Evolutionary conservation across 2,113 vertebrate genomes (phyloP).

Genomic region (Forbesichthys papilliferus): DNA sequence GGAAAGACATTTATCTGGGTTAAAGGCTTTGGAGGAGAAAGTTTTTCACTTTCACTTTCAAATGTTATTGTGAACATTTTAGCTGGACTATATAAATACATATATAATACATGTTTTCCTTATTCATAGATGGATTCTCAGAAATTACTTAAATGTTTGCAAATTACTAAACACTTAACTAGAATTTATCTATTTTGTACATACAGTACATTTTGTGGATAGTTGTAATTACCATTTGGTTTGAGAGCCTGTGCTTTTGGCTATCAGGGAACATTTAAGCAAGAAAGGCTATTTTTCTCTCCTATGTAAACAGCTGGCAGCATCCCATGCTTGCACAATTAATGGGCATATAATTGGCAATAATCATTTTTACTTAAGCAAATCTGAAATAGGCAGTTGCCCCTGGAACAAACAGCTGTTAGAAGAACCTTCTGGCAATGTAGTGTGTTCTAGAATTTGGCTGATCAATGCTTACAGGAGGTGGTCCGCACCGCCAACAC

Average conservation of each 20-base stretch:
- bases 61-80: background rate
- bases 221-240: conserved; percentile 31
- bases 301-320: conserved; percentile 95
- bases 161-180: too few relatives aligned
- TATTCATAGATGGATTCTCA: background rate
- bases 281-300: conserved; percentile 89
- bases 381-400: conserved; percentile 87
- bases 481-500: conserved; percentile 42
- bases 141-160: background rate
- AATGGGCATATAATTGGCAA: conserved; percentile 98
- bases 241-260: conserved; percentile 47
- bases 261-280: conserved; percentile 80
- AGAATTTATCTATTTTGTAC: background rate
- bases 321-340: conserved; percentile 95
- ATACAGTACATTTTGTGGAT: conserved; percentile 34
- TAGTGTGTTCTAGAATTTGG: conserved; percentile 72
- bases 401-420: conserved; percentile 94
- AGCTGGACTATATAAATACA: background rate
- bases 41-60: conserved; percentile 18
- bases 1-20: conserved; percentile 46
- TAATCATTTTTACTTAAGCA: conserved; percentile 95
- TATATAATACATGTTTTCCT: background rate
- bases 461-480: conserved; percentile 79
- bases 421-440: conserved; percentile 86
- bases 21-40: conserved; percentile 34